Base-by-base conservation (phyloP, 2,113 vertebrate genomes). In the Taurulus bubalis region DNA sequence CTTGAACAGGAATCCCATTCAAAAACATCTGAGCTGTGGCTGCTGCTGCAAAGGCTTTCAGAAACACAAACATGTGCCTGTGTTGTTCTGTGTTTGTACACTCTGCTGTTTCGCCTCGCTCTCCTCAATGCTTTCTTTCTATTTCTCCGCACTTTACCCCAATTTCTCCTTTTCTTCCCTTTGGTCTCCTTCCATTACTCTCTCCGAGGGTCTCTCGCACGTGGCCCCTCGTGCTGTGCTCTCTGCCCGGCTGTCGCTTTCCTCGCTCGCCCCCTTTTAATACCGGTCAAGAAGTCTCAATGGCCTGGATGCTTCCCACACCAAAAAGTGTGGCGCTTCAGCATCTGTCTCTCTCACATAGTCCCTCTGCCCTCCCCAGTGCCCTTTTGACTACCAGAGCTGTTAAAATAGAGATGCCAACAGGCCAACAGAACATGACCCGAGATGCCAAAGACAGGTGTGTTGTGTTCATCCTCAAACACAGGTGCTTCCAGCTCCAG, bases 1-100 rank as follows among this genome's bases (percentile, higher is more conserved):
- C 58, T 49, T 74, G 26, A 75, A 84, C 2, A 76, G 70, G 82
- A 88, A 77, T 85, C 78, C 77, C 71, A 83, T 89, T 86, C 47
- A 86, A 83, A 84, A 87, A 77, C 82, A 86, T 71, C 11, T 63
- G 36, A 56, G 16, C 42, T 70, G 64, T 28, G 65, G 49, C 26
- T 47, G 56, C n/a, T n/a, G 30, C 53, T 56, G 71, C 26, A 12
- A 51, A 5, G 22, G 67, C 73, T 75, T 71, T 67, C 7, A 30
- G 20, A 18, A 32, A 68, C 69, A 72, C 45, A 76, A 83, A 87
- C 88, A 86, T 40, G 45, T 63, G 80, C 51, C 75, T 58, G 67
- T 75, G 69, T 32, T 68, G 28, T 68, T 76, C 38, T 51, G 1
- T 51, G 71, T 71, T 78, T 80, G 58, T 42, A 65, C 77, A 56